Base-by-base conservation (phyloP, 2,113 vertebrate genomes). In the Talpa occidentalis region DNA sequence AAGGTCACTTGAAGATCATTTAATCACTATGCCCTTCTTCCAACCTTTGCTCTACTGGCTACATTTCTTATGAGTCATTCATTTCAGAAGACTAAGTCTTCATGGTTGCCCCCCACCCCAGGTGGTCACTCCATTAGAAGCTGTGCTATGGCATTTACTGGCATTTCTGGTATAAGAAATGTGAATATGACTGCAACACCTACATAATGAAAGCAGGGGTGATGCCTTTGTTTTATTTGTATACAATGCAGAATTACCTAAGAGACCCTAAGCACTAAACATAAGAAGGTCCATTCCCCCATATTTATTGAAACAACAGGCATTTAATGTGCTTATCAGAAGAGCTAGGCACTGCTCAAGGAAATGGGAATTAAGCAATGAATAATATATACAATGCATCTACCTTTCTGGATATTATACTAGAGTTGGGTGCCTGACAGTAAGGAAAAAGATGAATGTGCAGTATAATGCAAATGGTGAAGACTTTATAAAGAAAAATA, bases 1-100 rank as follows among this genome's bases (percentile, higher is more conserved):
- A 88, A 70, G 64, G 22, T 79, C 35, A 90, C 6, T 73, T 90
- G 59, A 80, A 76, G 52, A 76, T 94, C 64, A 59, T 32, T 59
- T 76, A 42, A 82, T 95, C 15, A 32, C 28, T 47, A 28, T 70
- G 17, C 40, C 4, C 1, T 78, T 93, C n/a, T 82, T 2, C 24
- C 17, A 83, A 40, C 60, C 24, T 85, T 52, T 32, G 24, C 44
- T 90, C 17, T 69, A 24, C 2, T 56, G 89, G 14, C 24, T 74
- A 44, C 5, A 44, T 4, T 60, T 47, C 16, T 64, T 44, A 22
- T 7, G 10, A 90, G 44, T 24, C 28, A 52, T 11, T 24, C 28
- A 52, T 11, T 73, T 90, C 2, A 26, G 52, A 77, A 81, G 83
- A 22, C n/a, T 62, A 21, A 42, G 4, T 80, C 22, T 79, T 85